These are phyloP conservation scores for Synanceia verrucosa DNA, from an alignment of 2,797 vertebrate genomes.

Conservation along the genomic window DNA sequence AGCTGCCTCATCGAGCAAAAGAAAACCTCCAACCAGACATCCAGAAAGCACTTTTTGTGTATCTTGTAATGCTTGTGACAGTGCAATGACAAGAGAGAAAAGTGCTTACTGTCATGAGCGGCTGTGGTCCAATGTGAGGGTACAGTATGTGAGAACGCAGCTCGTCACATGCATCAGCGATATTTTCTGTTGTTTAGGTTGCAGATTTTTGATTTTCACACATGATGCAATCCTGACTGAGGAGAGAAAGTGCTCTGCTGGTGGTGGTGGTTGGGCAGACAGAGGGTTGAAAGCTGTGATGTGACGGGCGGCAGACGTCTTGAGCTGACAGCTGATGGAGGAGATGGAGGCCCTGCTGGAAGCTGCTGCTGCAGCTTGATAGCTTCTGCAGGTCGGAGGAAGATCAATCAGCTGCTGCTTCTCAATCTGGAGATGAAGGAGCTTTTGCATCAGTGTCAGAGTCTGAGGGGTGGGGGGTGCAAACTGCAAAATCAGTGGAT, in stretches of 20 bases:
- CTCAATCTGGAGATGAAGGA: constrained; percentile 39
- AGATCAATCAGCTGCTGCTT: constrained; percentile 60
- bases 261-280: constrained; percentile 25
- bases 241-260: constrained; percentile 12
- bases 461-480: not conserved
- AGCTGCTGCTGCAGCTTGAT: constrained; percentile 60
- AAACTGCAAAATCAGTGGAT: constrained; percentile 52
- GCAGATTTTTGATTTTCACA: constrained; percentile 31
- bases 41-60: constrained; percentile 22
- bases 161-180: constrained; percentile 43
- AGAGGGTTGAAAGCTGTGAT: constrained; percentile 47
- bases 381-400: constrained; percentile 48
- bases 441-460: constrained; percentile 36
- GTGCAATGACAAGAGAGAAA: constrained; percentile 30
- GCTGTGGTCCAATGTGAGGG: constrained; percentile 27
- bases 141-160: constrained; percentile 32
- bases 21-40: constrained; percentile 55
- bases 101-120: constrained; percentile 40
- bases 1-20: too few species aligned
- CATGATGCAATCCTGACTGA: constrained; percentile 30
- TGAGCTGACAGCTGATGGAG: constrained; percentile 73
- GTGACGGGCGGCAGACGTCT: constrained; percentile 60
- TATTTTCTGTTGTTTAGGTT: constrained; percentile 44
- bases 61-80: constrained; percentile 42
- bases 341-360: constrained; percentile 67